Conservation (phyloP, 2,888 invertebrate species). For the Dicyrtoma fusca region DNA sequence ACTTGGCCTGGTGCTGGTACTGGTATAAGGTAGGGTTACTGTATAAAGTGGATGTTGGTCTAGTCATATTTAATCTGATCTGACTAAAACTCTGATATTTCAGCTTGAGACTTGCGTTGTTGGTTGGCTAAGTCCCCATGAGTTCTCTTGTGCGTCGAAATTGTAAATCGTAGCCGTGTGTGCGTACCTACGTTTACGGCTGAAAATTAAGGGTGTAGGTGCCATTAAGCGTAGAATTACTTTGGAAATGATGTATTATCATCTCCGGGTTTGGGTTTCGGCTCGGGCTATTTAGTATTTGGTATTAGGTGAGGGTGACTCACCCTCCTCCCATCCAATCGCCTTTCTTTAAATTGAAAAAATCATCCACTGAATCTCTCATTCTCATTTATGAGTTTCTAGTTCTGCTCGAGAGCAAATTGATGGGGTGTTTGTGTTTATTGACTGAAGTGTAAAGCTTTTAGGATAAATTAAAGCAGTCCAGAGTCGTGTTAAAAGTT, state of each 20-base stretch:
- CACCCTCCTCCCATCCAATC: not conserved
- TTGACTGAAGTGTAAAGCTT: too few relatives aligned
- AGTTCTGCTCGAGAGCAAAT: too few relatives aligned
- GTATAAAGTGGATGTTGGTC: too few relatives aligned
- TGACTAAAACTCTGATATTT: too few relatives aligned
- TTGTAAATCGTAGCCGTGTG: too few relatives aligned
- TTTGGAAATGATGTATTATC: conserved; percentile 23
- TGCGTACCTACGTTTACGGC: not conserved
- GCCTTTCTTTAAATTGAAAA: too few relatives aligned
- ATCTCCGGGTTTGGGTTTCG: conserved; percentile 6
- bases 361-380: not conserved
- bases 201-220: conserved; percentile 22
- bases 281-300: not conserved
- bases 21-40: too few relatives aligned
- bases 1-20: too few relatives aligned
- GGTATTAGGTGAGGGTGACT: not conserved
- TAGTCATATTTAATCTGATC: too few relatives aligned
- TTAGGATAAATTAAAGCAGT: too few relatives aligned
- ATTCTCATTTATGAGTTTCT: not conserved
- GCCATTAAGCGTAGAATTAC: conserved; percentile 18
- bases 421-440: too few relatives aligned
- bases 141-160: not conserved
- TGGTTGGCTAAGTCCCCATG: not conserved
- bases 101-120: not conserved
- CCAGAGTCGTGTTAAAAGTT: too few relatives aligned